Base-by-base conservation (phyloP, 2,113 vertebrate species). In the Burhinus oedicnemus region DNA sequence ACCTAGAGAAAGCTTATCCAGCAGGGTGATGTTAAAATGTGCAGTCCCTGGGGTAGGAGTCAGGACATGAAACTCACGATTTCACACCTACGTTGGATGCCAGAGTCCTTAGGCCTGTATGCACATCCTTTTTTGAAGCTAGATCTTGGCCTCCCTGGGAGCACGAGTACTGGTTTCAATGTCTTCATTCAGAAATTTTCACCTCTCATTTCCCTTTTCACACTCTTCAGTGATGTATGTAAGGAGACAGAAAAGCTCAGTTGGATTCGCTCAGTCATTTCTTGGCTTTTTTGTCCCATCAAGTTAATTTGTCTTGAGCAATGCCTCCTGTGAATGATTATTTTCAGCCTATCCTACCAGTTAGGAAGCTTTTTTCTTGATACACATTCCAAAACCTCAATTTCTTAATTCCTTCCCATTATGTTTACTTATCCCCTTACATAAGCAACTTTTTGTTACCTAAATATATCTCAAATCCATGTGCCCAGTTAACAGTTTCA, bases 281-380 rank as follows among this genome's bases (percentile, higher is more conserved):
- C 83, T 89, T 71, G 51, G 25, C 21, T 44, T 49, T 84, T 92
- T 83, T 89, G 52, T 87, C 32, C 21, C 44, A 87, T 58, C 61
- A 61, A 11, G 30, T 49, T 72, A 42, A 95, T 65, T 32, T 65
- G 61, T 65, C 72, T 95, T 95, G 58, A 72, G 86, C 77, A 95
- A 82, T 76, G 15, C 44, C 49, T 95, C 61, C 81, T 87, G 77
- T 89, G 54, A 91, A 74, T 76, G 7, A 95, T 91, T 87, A 79
- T 79, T 92, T 93, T 79, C 89, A 89, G 61, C 21, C 72, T 72
- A 23, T 79, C 80, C 36, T 76, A 81, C 52, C 32, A 36, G 2
- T 76, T 61, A 84, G 40, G 47, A 89, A 94, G 32, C 0, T 44
- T 84, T 89, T 83, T 75, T 42, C 76, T 87, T 92, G 72, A 93